Conservation (phyloP, 2,797 vertebrate genomes). For the Heteromormyrus szaboi region DNA sequence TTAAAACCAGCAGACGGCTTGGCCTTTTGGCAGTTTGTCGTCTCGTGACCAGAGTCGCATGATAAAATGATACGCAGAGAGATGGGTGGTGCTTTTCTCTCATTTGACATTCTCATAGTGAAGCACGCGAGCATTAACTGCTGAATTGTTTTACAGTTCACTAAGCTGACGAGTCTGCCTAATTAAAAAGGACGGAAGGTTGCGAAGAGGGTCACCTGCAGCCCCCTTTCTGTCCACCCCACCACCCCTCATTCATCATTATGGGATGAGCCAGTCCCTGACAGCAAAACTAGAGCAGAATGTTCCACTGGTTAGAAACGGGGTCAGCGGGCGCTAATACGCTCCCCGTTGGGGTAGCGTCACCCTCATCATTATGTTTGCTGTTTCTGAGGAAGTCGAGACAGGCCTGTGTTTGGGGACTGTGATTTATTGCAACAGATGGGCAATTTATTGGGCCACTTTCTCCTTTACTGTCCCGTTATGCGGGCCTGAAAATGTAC, state of each 20-base stretch:
- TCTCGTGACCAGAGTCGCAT: not conserved
- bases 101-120: not conserved
- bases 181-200: not conserved
- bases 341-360: slow-evolving; percentile 51
- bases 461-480: slow-evolving; percentile 46
- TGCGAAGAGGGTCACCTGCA: not conserved
- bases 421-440: slow-evolving; percentile 56
- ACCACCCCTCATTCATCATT: slow-evolving; percentile 9
- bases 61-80: not conserved
- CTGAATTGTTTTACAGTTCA: not conserved
- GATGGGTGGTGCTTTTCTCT: not conserved
- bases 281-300: not conserved
- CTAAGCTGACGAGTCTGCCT: not conserved
- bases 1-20: not conserved
- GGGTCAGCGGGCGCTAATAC: slow-evolving; percentile 16
- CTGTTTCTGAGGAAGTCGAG: slow-evolving; percentile 34
- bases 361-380: slow-evolving; percentile 57
- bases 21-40: not conserved
- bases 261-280: not conserved
- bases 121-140: not conserved
- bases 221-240: not conserved
- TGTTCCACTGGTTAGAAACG: not conserved
- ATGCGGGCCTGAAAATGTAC: slow-evolving; percentile 44
- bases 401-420: slow-evolving; percentile 41
- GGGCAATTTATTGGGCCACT: slow-evolving; percentile 55